Conservation (phyloP, 2,113 vertebrate genomes). For the Eidolon helvum region DNA sequence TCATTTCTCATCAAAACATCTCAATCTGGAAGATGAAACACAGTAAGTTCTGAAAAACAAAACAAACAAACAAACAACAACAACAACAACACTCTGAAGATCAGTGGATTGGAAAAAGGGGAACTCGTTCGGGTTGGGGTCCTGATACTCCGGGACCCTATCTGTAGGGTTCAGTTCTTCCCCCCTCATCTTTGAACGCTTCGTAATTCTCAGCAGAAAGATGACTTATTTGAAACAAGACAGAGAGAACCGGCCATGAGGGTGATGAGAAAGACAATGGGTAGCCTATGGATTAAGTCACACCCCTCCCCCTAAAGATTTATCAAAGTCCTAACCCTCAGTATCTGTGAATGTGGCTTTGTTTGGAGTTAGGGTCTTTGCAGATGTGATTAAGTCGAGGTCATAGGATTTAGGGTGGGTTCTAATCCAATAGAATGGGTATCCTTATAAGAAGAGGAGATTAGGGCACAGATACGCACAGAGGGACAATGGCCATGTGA, state of each 20-base stretch:
- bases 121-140: background rate
- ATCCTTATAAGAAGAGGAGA: background rate
- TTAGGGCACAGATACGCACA: background rate
- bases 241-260: background rate
- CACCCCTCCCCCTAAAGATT: background rate
- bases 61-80: too few species aligned
- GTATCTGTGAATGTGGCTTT: background rate
- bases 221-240: background rate
- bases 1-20: background rate
- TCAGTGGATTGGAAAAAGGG: fast-evolving
- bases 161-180: background rate
- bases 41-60: background rate
- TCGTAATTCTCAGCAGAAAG: background rate
- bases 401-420: background rate
- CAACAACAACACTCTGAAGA: too few species aligned
- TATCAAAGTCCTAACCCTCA: background rate
- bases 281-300: background rate
- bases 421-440: background rate
- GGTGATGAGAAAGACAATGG: background rate
- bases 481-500: background rate
- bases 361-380: background rate
- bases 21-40: background rate
- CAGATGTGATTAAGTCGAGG: too few species aligned
- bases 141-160: background rate
- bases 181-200: background rate